These are phyloP conservation scores for Drosophila santomea DNA, from an alignment of 1,140 invertebrate genomes.

Conservation along the genomic window DNA sequence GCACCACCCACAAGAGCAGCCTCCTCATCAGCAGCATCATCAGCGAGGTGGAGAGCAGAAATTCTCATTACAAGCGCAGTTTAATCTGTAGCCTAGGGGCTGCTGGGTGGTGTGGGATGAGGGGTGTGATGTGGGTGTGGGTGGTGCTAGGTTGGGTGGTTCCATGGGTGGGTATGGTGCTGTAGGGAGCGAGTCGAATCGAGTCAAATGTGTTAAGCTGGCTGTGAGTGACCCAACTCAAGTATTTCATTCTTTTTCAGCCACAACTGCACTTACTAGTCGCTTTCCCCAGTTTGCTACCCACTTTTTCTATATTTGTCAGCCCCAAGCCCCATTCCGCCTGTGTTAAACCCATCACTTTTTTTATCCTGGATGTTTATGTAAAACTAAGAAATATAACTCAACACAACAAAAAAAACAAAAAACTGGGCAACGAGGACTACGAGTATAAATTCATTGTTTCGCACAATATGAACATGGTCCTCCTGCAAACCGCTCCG, in stretches of 20 bases:
- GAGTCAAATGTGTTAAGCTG: slow-evolving; percentile 69
- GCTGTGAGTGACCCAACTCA: slow-evolving; percentile 22
- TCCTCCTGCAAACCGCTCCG: slow-evolving; percentile 19
- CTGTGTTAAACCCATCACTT: neutral
- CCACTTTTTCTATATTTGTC: slow-evolving; percentile 4
- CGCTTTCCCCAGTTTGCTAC: neutral
- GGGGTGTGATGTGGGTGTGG: neutral
- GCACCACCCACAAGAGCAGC: slow-evolving; percentile 14
- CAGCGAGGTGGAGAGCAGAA: slow-evolving; percentile 46
- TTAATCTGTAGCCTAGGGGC: slow-evolving; percentile 64
- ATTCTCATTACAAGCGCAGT: slow-evolving; percentile 80
- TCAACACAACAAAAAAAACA: slow-evolving; percentile 18
- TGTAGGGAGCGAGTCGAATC: slow-evolving; percentile 14
- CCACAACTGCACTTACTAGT: slow-evolving; percentile 31
- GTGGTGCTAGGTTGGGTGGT: neutral
- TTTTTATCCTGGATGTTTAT: slow-evolving; percentile 44
- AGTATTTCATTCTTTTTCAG: slow-evolving; percentile 22
- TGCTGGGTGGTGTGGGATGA: neutral
- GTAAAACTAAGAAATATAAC: slow-evolving; percentile 50
- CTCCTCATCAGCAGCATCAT: slow-evolving; percentile 29
- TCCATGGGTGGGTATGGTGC: neutral
- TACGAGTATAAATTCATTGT: slow-evolving; percentile 77
- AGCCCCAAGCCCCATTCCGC: neutral
- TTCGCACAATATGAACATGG: slow-evolving; percentile 72
- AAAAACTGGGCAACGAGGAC: slow-evolving; percentile 20